Conservation (phyloP, 2,797 vertebrate genomes). For the Cryptoblepharus egeriae region DNA sequence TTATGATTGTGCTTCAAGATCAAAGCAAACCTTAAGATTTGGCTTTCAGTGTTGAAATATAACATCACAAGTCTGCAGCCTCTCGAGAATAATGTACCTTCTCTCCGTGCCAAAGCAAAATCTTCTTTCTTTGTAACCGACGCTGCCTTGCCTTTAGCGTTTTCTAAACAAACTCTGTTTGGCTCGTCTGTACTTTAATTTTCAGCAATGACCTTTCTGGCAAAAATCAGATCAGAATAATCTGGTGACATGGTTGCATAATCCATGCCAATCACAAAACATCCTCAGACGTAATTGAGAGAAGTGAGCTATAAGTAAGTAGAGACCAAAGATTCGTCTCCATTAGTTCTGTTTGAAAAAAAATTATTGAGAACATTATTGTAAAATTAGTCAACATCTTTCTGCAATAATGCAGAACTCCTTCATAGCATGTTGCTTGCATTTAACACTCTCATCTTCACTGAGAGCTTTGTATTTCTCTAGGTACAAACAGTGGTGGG, state of each 20-base stretch:
- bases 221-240: constrained; percentile 15
- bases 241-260: neutral
- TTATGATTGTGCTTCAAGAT: constrained; percentile 43
- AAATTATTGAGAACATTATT: neutral
- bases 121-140: constrained; percentile 20
- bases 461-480: neutral
- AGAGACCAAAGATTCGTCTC: neutral
- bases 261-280: neutral
- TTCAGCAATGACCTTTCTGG: constrained; percentile 4
- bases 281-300: neutral
- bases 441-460: neutral
- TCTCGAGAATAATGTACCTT: constrained; percentile 5
- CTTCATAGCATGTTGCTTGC: neutral
- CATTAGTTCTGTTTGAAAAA: neutral
- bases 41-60: neutral
- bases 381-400: neutral
- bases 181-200: constrained; percentile 16
- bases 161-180: constrained; percentile 23
- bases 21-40: constrained; percentile 40
- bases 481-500: too few species aligned
- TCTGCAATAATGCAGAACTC: neutral
- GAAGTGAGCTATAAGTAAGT: neutral
- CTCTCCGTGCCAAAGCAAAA: constrained; percentile 43
- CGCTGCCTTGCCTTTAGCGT: constrained; percentile 6
- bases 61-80: neutral